A percentile compares a stretch with the other conserved stretches of the same genome.
phyloP scores from a whole-genome alignment of 1,140 invertebrate species.

The Drosophila melanogaster region Release_6_plus_ISO1_MT NT_033777.3:17530001-17530500 shows the following conservation, averaged over 20 bases:
- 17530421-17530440: slow-evolving; percentile 21
- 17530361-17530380: slow-evolving; percentile 72
- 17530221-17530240: slow-evolving; percentile 5
- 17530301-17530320: slow-evolving; percentile 69
- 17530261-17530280: slow-evolving; percentile 48
- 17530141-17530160: slow-evolving; percentile 13
- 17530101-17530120: neutral
- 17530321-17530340: slow-evolving; percentile 71
- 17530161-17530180: slow-evolving; percentile 66
- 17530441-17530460: slow-evolving; percentile 52
- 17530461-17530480: slow-evolving; percentile 35
- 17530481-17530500: slow-evolving; percentile 3
- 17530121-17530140: neutral
- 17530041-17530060: neutral
- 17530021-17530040: no score
- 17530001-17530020: no score
- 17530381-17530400: slow-evolving; percentile 71
- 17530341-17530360: slow-evolving; percentile 56
- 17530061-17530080: neutral
- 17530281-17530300: slow-evolving; percentile 56
- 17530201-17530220: slow-evolving; percentile 5
- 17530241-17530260: neutral
- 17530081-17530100: neutral
- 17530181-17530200: slow-evolving; percentile 62
- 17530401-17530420: slow-evolving; percentile 21